Evolutionary conservation across 2,113 vertebrate genomes (phyloP), one percentile per base, ranked within the genome.

Genomic region (Rhea pennata): DNA sequence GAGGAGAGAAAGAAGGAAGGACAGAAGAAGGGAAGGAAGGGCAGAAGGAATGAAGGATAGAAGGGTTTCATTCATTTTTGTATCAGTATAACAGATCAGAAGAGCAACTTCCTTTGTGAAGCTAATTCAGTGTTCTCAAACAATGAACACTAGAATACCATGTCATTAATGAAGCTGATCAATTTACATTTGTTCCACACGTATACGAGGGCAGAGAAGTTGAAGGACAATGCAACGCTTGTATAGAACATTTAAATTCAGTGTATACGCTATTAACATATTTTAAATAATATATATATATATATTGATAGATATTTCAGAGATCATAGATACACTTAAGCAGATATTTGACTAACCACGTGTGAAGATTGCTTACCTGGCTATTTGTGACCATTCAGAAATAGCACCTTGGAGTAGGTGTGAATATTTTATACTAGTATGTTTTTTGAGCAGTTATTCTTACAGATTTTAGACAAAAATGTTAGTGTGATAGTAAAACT

Each of bases 151-250:
- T 44, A 59, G 59, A 79, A 87, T 79, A 87, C 24, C 17, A n/a
- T 50, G 54, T 80, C 40, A 44, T 85, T 88, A 87, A 89, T 61
- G 80, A 93, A 92, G 90, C 9, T 8, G 19, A 91, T 77, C 36
- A 54, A 59, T 94, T 96, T 92, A 69, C 91, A 91, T 82, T 89
- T 88, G 27, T 87, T 95, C 83, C 77, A 84, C 26, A 29, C 4
- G 8, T 14, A 6, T 29, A 24, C 10, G 46, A 80, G 8, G 23
- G 36, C 5, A 64, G 54, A 56, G 64, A 75, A 76, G 72, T 29
- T 21, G 73, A 73, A 76, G 80, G 5, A 67, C 17, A 8, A 46
- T 81, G 31, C 11, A 44, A 7, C 72, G 39, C 6, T 62, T 93
- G 27, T 46, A 51, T 42, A 73, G 2, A 36, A 29, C 5, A 24